Evolutionary conservation across 1,140 invertebrate species (phyloP).

Genomic region (Calephelis virginiensis): DNA sequence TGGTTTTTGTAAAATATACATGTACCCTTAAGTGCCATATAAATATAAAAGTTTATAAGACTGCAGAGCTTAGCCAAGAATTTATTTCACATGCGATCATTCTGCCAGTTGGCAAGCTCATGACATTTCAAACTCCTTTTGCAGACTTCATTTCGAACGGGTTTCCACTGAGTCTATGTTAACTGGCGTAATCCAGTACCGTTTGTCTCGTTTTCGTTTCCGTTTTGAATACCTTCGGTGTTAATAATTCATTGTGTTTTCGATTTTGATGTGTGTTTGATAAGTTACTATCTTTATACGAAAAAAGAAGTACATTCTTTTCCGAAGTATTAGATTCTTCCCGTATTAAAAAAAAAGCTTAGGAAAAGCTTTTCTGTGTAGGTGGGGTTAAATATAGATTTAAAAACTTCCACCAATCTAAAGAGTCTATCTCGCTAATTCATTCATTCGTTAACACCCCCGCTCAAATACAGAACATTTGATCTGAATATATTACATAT

Average conservation of each 20-base stretch:
- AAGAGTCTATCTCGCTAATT: too few relatives aligned
- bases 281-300: too few relatives aligned
- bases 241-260: constrained; percentile 11
- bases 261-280: constrained; percentile 3
- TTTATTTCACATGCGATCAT: constrained; percentile 47
- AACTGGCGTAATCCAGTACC: constrained; percentile 48
- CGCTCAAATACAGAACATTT: too few relatives aligned
- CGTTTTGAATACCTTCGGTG: constrained; percentile 23
- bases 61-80: constrained; percentile 34
- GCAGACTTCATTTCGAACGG: constrained; percentile 46
- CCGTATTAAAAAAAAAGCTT: too few relatives aligned
- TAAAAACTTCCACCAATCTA: too few relatives aligned
- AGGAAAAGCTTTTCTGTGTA: too few relatives aligned
- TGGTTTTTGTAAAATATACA: not conserved
- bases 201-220: constrained; percentile 36
- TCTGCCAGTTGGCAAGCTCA: constrained; percentile 53
- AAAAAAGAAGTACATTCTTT: too few relatives aligned
- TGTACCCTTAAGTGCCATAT: not conserved
- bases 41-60: constrained; percentile 6
- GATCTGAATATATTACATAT: too few relatives aligned
- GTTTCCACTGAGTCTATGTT: constrained; percentile 45
- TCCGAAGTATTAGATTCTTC: too few relatives aligned
- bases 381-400: too few relatives aligned
- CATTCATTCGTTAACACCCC: too few relatives aligned
- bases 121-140: constrained; percentile 52